These are phyloP conservation scores for Ricordea florida DNA, from an alignment of 92 coral and sea anemone species.

Conservation along the genomic window DNA sequence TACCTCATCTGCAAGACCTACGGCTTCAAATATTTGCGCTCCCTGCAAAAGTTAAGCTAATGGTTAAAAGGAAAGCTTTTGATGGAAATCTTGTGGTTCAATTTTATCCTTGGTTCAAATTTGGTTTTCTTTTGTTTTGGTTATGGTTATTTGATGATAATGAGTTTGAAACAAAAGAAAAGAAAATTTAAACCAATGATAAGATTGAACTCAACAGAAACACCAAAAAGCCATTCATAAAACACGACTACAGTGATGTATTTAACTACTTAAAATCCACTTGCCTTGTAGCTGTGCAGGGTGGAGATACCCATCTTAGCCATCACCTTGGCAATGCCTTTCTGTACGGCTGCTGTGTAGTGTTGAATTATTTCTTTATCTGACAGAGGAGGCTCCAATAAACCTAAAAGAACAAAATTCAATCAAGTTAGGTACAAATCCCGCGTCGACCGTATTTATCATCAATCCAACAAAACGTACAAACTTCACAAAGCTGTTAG, in stretches of 20 bases:
- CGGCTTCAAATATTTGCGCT: slow-evolving; percentile 98
- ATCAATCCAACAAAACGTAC: too few relatives aligned
- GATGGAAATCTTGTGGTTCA: too few relatives aligned
- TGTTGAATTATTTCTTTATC: slow-evolving; percentile 83
- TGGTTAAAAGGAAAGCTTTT: too few relatives aligned
- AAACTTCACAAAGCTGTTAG: too few relatives aligned
- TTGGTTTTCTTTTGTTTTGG: too few relatives aligned
- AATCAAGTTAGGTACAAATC: too few relatives aligned
- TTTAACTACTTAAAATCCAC: neutral
- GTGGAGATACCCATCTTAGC: slow-evolving; percentile 99
- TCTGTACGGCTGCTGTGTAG: slow-evolving; percentile 69
- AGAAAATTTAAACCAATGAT: too few relatives aligned
- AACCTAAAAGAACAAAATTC: slow-evolving; percentile 34
- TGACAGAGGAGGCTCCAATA: slow-evolving; percentile 86
- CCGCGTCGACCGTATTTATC: too few relatives aligned
- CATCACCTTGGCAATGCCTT: slow-evolving; percentile 95
- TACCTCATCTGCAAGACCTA: slow-evolving; percentile 94
- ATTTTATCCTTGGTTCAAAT: too few relatives aligned
- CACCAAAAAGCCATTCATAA: neutral
- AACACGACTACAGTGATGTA: neutral
- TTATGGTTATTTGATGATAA: too few relatives aligned
- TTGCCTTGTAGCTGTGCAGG: slow-evolving; percentile 94
- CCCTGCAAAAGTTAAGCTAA: slow-evolving; percentile 55
- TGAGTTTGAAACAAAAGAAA: too few relatives aligned
- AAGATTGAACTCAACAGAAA: too few relatives aligned